Evolutionary conservation across 2,888 invertebrate genomes (phyloP), one percentile per base, ranked within the genome.

Genomic region (Oscheius myriophilus): DNA sequence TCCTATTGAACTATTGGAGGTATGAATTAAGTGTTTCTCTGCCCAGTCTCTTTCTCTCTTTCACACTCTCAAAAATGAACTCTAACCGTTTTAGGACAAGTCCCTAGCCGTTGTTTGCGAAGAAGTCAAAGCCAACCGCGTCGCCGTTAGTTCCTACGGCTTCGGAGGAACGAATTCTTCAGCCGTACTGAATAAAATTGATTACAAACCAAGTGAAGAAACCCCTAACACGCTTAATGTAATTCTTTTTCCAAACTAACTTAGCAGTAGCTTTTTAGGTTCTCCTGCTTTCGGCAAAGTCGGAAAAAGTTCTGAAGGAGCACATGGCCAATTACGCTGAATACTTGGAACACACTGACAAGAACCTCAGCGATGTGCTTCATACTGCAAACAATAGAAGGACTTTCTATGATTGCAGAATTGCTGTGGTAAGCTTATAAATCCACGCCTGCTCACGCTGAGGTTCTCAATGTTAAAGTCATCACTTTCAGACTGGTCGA

Each of bases 101-200:
- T 70, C 74, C 42, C 67, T 78, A 66, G 65, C 57, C 12, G 68
- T 77, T 63, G 70, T 76, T 18, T 70, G 72, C 45, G 80, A 80
- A 54, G 78, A 80, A 53, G 62, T 67, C 25, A 67, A 73, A 16
- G 64, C 77, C 45, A 67, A 67, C 1, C 71, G 46, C 16, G 65
- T 71, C 11, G 72, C 75, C 3, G 71, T 80, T 52, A 77, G 74
- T n/a, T 75, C 76, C 1, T 80, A 79, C 64, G 77, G 77, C 6
- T 76, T 78, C 49, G 76, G 76, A 25, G 80, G 80, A 59, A 76
- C 79, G 0, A 80, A 79, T 52, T 73, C 76, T 3, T 77, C 73
- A 39, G 76, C 74, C 11, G 70, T 79, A 16, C 62, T 78, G 9
- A 61, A 70, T 21, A 71, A n/a, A 16, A 65, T 52, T 69, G 67